phyloP scores from a whole-genome alignment of 2,797 vertebrate species.

The Cryptoblepharus egeriae region DNA sequence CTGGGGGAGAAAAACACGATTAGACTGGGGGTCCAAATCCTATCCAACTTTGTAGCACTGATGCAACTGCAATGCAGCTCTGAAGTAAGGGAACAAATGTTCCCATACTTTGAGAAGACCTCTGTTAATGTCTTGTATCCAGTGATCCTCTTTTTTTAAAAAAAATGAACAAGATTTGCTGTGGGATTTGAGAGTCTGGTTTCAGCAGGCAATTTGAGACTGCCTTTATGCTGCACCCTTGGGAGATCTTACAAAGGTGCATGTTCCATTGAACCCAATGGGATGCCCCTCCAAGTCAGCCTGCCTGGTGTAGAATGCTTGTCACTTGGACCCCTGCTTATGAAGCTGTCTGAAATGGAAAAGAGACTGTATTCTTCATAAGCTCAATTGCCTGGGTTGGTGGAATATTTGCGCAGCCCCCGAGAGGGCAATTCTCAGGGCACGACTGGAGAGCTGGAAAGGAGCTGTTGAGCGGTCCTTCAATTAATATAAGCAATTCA shows the following conservation, averaged over 20 bases:
- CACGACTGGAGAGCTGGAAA: background rate
- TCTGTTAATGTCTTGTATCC: no score
- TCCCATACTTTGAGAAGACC: no score
- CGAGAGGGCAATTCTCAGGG: background rate
- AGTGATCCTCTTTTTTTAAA: background rate
- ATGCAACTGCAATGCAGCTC: no score
- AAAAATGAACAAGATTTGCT: background rate
- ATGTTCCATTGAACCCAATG: no score
- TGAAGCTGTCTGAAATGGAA: background rate
- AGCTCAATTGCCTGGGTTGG: background rate
- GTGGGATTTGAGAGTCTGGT: background rate
- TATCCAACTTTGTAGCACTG: no score
- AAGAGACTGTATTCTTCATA: background rate
- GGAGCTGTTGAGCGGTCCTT: background rate
- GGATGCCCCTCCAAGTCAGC: no score
- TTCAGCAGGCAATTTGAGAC: background rate
- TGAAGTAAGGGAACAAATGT: no score
- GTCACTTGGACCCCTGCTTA: no score
- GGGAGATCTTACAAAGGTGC: no score
- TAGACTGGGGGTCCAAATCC: no score
- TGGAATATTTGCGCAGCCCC: background rate
- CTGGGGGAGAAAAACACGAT: background rate
- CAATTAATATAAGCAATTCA: background rate
- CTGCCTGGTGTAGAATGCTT: no score
- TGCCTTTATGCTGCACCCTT: background rate